A percentile compares a stretch with the other conserved stretches of the same genome.
Evolutionary conservation across 1,140 invertebrate genomes (phyloP).

Genomic region (Hylaeus anthracinus): DNA sequence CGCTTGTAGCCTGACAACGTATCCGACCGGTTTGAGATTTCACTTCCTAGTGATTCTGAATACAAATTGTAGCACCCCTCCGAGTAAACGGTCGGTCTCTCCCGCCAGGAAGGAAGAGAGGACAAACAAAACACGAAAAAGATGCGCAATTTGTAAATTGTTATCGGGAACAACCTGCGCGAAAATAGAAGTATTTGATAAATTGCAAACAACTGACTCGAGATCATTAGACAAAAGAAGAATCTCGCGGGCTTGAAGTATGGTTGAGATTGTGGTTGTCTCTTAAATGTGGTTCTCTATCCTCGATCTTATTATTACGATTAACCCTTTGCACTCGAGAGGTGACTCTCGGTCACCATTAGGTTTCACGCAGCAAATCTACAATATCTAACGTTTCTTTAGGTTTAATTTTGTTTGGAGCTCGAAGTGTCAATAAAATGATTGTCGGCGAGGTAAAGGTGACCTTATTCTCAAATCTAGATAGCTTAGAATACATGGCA

Average conservation of each 20-base stretch:
- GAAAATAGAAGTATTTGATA: constrained; percentile 33
- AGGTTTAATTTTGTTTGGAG: too few species aligned
- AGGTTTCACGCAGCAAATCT: too few species aligned
- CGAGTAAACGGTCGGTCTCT: neutral
- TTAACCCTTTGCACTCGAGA: too few species aligned
- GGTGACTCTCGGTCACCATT: too few species aligned
- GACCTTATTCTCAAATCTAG: too few species aligned
- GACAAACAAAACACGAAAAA: constrained; percentile 11
- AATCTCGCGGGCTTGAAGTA: neutral
- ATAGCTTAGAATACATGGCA: too few species aligned
- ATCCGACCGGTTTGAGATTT: constrained; percentile 41
- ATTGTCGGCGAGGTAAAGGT: too few species aligned
- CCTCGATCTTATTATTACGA: too few species aligned
- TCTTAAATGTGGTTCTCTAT: too few species aligned
- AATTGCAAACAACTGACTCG: constrained; percentile 1
- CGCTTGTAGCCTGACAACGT: constrained; percentile 24
- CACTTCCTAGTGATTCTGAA: constrained; percentile 49
- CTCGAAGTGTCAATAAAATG: too few species aligned
- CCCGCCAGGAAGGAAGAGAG: constrained; percentile 18
- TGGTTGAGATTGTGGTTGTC: neutral
- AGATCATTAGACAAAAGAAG: constrained; percentile 3
- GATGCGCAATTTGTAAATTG: constrained; percentile 9
- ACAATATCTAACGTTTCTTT: too few species aligned
- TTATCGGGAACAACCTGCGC: constrained; percentile 25
- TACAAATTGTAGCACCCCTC: constrained; percentile 28